Conservation (phyloP, 2,888 invertebrate genomes). For the Eugnorisma glareosa region DNA sequence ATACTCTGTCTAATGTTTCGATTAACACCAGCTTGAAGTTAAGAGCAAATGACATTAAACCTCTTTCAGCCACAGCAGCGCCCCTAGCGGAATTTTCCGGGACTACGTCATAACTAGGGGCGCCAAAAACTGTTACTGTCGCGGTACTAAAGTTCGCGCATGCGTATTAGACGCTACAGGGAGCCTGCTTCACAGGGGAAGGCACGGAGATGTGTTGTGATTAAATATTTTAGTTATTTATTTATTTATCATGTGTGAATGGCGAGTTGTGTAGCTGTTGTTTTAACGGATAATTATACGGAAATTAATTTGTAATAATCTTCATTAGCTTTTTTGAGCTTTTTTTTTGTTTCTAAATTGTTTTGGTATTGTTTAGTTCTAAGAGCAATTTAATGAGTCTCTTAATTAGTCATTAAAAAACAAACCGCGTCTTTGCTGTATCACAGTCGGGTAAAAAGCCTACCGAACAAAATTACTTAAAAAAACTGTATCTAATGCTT, state of each 20-base stretch:
- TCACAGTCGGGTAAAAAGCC: neutral
- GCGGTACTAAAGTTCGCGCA: slow-evolving; percentile 71
- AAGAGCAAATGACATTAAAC: neutral
- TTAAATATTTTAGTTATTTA: slow-evolving; percentile 59
- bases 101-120: slow-evolving; percentile 48
- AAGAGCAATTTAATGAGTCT: neutral
- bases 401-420: neutral
- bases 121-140: slow-evolving; percentile 58
- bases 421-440: neutral
- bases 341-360: neutral
- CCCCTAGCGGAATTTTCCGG: slow-evolving; percentile 34
- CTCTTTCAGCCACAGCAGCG: neutral
- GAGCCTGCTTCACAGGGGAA: slow-evolving; percentile 76
- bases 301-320: neutral
- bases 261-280: neutral
- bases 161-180: slow-evolving; percentile 67
- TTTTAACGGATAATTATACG: neutral
- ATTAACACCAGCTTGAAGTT: neutral
- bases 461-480: neutral
- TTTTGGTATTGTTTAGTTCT: neutral
- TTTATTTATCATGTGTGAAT: slow-evolving; percentile 30
- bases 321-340: no score
- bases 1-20: neutral
- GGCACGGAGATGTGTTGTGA: slow-evolving; percentile 68
- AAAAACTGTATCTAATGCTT: neutral